Base-by-base conservation (phyloP, 2,797 vertebrate species). In the Clarias pachynema region DNA sequence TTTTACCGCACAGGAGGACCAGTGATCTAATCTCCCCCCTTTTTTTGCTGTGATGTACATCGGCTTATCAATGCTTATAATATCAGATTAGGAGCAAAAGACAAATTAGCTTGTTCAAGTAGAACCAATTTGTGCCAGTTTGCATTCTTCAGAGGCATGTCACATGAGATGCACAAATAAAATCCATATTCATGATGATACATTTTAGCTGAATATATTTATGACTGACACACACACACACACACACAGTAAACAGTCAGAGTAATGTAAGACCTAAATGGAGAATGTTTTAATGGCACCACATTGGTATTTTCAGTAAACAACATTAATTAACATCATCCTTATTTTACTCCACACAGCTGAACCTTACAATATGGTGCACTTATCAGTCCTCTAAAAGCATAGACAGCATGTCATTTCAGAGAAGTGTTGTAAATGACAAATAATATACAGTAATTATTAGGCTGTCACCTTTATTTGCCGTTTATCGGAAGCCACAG, bases 1-100 rank as follows among this genome's bases (percentile, higher is more conserved):
- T 91, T 93, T 93, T 93, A 91, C 94, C 94, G 91, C 92, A 94
- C 95, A 93, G 92, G 93, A 91, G 95, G 92, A 92, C 93, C 90
- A 90, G 88, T 87, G 91, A 94, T 96, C 91, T 91, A 94, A 95
- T 94, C 93, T 92, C 44, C 90, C 92, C 90, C 90, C 69, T 91
- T 88, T 90, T 74, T 91, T 88, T 88, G 92, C 80, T 83, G 88
- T 70, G 91, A 91, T 92, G 87, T 16, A 62, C 75, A 85, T 57
- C 80, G 57, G 70, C 82, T 89, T 88, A 88, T 80, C 86, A 87
- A 89, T 89, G 94, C 91, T 88, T 87, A 89, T 91, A 92, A 91
- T 91, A 91, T 83, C 91, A 92, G 90, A 93, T 95, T 94, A 93
- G 90, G 91, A 89, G 89, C 57, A 92, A 89, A 88, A 93, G 92